Evolutionary conservation across 2,113 vertebrate species (phyloP).

Genomic region (Illadopsis cleaveri): DNA sequence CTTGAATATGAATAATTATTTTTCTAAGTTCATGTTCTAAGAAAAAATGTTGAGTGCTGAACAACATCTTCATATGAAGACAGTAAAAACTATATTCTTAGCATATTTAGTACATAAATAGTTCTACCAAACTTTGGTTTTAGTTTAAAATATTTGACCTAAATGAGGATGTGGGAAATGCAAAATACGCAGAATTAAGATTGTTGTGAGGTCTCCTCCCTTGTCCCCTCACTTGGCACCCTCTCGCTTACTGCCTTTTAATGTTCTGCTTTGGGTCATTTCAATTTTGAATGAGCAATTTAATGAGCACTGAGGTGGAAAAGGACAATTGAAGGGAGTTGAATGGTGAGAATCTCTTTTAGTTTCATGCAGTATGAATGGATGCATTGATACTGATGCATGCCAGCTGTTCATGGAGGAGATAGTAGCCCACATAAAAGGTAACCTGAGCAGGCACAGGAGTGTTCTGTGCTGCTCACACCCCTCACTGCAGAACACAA

Average conservation of each 20-base stretch:
- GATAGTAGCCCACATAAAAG: background rate
- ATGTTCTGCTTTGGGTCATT: background rate
- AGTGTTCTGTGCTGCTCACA: background rate
- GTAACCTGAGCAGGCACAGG: background rate
- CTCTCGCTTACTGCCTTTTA: background rate
- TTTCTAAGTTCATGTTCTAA: background rate
- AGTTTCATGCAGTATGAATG: background rate
- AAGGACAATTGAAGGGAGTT: background rate
- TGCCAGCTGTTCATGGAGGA: background rate
- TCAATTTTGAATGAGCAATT: background rate
- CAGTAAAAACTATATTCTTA: background rate
- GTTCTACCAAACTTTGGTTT: background rate
- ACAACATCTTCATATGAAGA: background rate
- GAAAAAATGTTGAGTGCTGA: background rate
- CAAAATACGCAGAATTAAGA: background rate
- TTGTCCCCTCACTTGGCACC: accelerated
- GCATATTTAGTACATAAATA: background rate
- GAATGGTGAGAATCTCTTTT: background rate
- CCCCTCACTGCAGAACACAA: background rate
- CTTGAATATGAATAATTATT: background rate
- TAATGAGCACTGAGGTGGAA: background rate
- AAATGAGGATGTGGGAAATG: background rate
- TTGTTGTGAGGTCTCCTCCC: accelerated
- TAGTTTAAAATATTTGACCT: background rate
- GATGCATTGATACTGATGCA: background rate